Percentiles rank a stretch among this genome's conserved stretches.
phyloP scores from a whole-genome alignment of 2,113 vertebrate genomes.

The Paramormyrops kingsleyae region DNA sequence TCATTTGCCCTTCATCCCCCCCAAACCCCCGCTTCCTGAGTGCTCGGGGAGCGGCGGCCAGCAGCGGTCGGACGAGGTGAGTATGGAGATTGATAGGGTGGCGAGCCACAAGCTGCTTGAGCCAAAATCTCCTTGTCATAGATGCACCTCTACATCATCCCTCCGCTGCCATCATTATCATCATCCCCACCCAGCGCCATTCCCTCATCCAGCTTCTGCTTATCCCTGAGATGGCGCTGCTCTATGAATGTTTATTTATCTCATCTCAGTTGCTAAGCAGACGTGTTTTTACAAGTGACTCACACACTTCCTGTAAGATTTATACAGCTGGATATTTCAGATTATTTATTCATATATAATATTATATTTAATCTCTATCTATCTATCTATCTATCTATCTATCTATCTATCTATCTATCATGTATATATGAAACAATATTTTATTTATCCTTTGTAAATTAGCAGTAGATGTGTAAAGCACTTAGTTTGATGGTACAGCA shows the following conservation, averaged over 20 bases:
- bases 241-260: not conserved
- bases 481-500: not conserved
- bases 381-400: too few species aligned
- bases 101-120: conserved; percentile 22
- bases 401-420: too few species aligned
- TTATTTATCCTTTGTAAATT: not conserved
- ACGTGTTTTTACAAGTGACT: not conserved
- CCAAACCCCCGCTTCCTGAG: not conserved
- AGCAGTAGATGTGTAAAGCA: not conserved
- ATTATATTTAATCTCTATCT: not conserved
- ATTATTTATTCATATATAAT: not conserved
- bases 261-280: not conserved
- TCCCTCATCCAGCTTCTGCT: too few species aligned
- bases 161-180: not conserved
- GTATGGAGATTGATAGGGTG: conserved; percentile 24
- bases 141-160: not conserved
- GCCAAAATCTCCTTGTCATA: conserved; percentile 21
- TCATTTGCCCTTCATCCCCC: not conserved
- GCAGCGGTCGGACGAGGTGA: conserved; percentile 19
- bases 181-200: not conserved
- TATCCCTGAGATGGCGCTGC: not conserved
- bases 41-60: not conserved
- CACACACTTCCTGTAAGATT: not conserved
- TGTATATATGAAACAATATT: not conserved
- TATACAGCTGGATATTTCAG: too few species aligned